Evolutionary conservation across 1,140 invertebrate genomes (phyloP).

Genomic region (Scylla paramamosain): DNA sequence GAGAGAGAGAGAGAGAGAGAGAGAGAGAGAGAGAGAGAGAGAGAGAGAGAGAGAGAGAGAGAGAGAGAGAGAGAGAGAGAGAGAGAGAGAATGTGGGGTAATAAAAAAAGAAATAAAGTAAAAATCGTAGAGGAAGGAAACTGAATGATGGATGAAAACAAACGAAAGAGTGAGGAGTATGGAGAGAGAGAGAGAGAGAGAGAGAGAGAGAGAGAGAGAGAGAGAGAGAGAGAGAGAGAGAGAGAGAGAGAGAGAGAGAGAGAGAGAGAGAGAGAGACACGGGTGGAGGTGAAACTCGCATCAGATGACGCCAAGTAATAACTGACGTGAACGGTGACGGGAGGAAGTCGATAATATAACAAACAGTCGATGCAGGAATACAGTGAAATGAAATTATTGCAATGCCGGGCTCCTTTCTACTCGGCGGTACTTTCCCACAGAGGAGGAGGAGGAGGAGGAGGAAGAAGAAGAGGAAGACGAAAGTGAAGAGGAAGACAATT

Average conservation of each 20-base stretch:
- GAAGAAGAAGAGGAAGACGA: too few relatives aligned
- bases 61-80: slow-evolving; percentile 24
- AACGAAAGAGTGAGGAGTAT: background rate
- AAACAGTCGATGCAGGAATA: too few relatives aligned
- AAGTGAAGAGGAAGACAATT: too few relatives aligned
- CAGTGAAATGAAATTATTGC: too few relatives aligned
- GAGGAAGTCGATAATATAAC: background rate
- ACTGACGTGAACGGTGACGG: too few relatives aligned
- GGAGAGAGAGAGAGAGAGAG: background rate
- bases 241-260: background rate
- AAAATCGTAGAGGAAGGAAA: background rate
- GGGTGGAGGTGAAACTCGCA: too few relatives aligned
- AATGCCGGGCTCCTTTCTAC: too few relatives aligned
- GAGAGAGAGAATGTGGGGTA: background rate
- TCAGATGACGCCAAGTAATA: too few relatives aligned
- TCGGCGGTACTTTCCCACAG: background rate
- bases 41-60: slow-evolving; percentile 50
- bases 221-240: background rate
- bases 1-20: background rate
- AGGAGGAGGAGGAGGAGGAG: background rate
- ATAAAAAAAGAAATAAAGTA: too few relatives aligned
- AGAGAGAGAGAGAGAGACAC: background rate
- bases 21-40: slow-evolving; percentile 28
- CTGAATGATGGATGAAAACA: background rate
- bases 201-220: background rate